Evolutionary conservation across 2,113 vertebrate species (phyloP).

Genomic region (Heterotilapia buettikoferi): DNA sequence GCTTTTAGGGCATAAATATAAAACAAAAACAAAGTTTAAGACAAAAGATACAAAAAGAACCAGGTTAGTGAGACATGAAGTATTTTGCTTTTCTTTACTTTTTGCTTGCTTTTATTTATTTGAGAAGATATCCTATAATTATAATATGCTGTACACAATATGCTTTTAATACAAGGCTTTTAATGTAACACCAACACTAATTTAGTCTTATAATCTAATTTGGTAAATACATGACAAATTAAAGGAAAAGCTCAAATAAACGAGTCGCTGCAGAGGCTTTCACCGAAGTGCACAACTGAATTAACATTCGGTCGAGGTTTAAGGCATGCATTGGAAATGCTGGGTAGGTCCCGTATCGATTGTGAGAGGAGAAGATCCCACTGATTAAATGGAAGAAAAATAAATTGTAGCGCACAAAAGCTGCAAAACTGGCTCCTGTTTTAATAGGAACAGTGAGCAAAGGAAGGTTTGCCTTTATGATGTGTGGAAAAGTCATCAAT

Average conservation of each 20-base stretch:
- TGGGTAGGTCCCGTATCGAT: not conserved
- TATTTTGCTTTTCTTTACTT: not conserved
- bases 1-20: not conserved
- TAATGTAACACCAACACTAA: not conserved
- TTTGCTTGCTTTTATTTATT: not conserved
- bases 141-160: not conserved
- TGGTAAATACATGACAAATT: accelerated
- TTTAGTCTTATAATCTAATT: not conserved
- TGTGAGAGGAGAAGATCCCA: not conserved
- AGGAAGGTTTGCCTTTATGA: not conserved
- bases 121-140: not conserved
- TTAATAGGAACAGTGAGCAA: not conserved
- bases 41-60: not conserved
- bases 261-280: not conserved
- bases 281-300: accelerated
- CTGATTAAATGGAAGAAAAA: accelerated
- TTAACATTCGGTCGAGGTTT: accelerated
- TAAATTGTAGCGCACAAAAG: not conserved
- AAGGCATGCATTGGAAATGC: not conserved
- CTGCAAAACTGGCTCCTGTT: not conserved
- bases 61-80: not conserved
- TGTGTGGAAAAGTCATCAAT: not conserved
- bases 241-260: not conserved
- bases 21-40: not conserved
- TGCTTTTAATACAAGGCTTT: not conserved